Conservation (phyloP, 2,113 vertebrate genomes). For the Cyprinodon variegatus region DNA sequence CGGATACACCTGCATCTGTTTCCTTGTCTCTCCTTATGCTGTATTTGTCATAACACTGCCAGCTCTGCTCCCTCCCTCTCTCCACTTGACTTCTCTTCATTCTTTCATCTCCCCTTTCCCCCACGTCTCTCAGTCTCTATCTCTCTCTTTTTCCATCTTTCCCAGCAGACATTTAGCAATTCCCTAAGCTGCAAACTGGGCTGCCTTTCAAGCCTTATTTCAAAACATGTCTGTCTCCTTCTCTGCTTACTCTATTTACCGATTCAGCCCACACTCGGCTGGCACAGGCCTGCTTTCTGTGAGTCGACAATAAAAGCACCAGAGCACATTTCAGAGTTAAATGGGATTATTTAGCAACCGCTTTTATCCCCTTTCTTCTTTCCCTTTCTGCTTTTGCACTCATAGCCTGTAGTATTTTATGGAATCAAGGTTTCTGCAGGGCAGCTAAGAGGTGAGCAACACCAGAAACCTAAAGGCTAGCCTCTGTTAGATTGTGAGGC, state of each 20-base stretch:
- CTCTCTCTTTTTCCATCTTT: slow-evolving; percentile 31
- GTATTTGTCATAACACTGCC: slow-evolving; percentile 45
- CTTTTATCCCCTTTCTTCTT: slow-evolving; percentile 57
- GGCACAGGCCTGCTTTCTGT: slow-evolving; percentile 51
- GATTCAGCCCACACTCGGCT: slow-evolving; percentile 63
- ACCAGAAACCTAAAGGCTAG: slow-evolving; percentile 43
- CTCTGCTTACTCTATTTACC: slow-evolving; percentile 58
- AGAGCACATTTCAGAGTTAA: slow-evolving; percentile 69
- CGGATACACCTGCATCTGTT: slow-evolving; percentile 7
- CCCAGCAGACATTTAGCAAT: slow-evolving; percentile 65
- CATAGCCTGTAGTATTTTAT: slow-evolving; percentile 54
- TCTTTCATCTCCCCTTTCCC: slow-evolving; percentile 43
- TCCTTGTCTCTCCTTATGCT: slow-evolving; percentile 6
- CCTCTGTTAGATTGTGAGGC: slow-evolving; percentile 41
- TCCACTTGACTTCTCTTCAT: slow-evolving; percentile 21
- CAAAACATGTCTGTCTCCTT: slow-evolving; percentile 63
- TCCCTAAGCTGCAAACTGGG: slow-evolving; percentile 67
- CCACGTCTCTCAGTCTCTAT: slow-evolving; percentile 10
- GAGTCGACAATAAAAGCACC: slow-evolving; percentile 66
- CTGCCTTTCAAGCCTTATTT: slow-evolving; percentile 73
- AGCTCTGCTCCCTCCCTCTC: slow-evolving; percentile 42
- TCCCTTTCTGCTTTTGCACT: slow-evolving; percentile 41
- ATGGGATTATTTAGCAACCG: slow-evolving; percentile 67
- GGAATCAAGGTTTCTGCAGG: slow-evolving; percentile 42
- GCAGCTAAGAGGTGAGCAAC: slow-evolving; percentile 39